Evolutionary conservation across 2,113 vertebrate species (phyloP).

Genomic region (Eulemur macaco): DNA sequence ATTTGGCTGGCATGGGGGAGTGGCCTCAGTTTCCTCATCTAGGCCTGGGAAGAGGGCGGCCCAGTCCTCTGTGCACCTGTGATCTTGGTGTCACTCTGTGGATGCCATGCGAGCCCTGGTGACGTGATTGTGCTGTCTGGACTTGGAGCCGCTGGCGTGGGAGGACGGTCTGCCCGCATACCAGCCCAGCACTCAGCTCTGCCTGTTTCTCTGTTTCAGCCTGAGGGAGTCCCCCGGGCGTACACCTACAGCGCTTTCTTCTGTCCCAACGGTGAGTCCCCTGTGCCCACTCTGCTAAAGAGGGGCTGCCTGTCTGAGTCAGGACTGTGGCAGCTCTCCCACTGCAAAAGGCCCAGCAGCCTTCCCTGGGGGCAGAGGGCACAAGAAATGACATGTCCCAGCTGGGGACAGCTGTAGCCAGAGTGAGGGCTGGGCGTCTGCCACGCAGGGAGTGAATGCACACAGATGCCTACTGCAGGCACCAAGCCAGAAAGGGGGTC

Average conservation of each 20-base stretch:
- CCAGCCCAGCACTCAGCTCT: background rate
- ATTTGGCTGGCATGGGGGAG: background rate
- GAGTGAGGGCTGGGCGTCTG: background rate
- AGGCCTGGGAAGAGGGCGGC: background rate
- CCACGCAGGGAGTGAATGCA: accelerated
- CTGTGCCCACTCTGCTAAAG: accelerated
- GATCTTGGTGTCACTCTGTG: background rate
- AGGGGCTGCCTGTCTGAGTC: background rate
- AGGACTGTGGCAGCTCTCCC: background rate
- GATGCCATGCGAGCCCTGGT: background rate
- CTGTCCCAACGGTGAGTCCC: conserved; percentile 92
- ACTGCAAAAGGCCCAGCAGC: accelerated
- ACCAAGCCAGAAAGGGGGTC: too few relatives aligned
- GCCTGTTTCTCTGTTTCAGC: conserved; percentile 82
- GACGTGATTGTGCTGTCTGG: accelerated
- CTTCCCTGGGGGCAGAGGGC: background rate
- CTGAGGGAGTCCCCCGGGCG: conserved; percentile 91
- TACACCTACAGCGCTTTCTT: conserved; percentile 97
- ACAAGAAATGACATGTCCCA: background rate
- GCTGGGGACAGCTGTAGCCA: background rate
- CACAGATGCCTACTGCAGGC: accelerated
- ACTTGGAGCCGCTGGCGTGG: accelerated
- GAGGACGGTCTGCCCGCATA: background rate
- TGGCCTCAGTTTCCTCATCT: background rate
- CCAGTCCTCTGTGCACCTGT: background rate